A percentile compares a stretch with the other conserved stretches of the same genome.
phyloP scores from a whole-genome alignment of 2,888 invertebrate species.

The Enchytraeus crypticus region DNA sequence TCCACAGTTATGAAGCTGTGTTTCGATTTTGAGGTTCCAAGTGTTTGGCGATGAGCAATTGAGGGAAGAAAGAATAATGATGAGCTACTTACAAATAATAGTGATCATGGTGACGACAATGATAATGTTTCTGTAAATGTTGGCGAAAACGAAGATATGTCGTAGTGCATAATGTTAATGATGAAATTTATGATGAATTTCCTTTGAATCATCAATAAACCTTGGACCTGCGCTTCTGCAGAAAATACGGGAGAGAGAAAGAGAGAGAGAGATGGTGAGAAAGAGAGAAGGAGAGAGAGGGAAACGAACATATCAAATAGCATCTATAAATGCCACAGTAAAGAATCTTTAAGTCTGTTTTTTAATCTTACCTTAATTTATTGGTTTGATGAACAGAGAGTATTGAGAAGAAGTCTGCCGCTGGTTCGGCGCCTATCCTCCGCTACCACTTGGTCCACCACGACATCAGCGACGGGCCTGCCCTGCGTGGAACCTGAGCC shows the following conservation, averaged over 20 bases:
- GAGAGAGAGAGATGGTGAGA: conserved; percentile 7
- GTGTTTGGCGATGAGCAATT: too few relatives aligned
- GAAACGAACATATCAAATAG: not conserved
- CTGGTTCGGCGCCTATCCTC: conserved; percentile 49
- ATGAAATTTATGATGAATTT: too few relatives aligned
- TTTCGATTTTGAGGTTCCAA: too few relatives aligned
- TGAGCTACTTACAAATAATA: too few relatives aligned
- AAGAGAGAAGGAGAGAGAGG: not conserved
- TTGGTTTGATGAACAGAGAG: conserved; percentile 25
- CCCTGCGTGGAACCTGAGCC: conserved; percentile 57
- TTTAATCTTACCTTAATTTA: not conserved
- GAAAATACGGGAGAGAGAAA: conserved; percentile 1
- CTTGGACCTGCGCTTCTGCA: too few relatives aligned
- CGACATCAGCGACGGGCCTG: conserved; percentile 52
- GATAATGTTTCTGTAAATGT: too few relatives aligned
- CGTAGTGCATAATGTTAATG: too few relatives aligned
- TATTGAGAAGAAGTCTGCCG: conserved; percentile 48
- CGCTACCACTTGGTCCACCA: conserved; percentile 49
- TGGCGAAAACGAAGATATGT: too few relatives aligned
- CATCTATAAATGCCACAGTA: not conserved
- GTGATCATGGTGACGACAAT: too few relatives aligned
- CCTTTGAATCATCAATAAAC: too few relatives aligned
- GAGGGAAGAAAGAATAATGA: too few relatives aligned
- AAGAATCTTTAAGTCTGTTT: not conserved
- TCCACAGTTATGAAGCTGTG: too few relatives aligned